Conservation (phyloP, 2,113 vertebrate species). For the Boulengeromyrus knoepffleri region DNA sequence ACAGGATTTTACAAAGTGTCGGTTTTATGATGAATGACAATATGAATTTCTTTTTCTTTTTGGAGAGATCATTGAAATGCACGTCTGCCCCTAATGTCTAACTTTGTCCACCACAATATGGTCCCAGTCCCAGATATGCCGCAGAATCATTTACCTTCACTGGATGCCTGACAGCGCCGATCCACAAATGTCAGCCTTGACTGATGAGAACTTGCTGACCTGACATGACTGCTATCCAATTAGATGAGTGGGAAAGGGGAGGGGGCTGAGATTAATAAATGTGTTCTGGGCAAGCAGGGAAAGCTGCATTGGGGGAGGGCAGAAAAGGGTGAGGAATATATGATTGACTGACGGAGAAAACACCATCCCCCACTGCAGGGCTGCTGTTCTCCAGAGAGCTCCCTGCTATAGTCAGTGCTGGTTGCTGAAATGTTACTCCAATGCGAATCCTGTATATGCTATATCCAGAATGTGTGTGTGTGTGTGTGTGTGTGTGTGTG, state of each 20-base stretch:
- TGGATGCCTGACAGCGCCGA: background rate
- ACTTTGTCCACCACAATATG: background rate
- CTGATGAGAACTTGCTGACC: background rate
- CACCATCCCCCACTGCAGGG: background rate
- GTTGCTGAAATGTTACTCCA: background rate
- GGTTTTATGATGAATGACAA: background rate
- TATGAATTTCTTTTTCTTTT: background rate
- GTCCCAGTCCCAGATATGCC: background rate
- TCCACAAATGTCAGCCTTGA: slow-evolving; percentile 22
- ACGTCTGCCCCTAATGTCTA: background rate
- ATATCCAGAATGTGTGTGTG: background rate
- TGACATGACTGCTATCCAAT: slow-evolving; percentile 13
- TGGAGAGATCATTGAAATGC: background rate
- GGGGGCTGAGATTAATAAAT: background rate
- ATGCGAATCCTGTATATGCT: background rate
- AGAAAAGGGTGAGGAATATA: background rate
- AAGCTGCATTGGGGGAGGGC: background rate
- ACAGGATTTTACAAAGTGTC: background rate
- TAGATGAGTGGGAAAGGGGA: background rate
- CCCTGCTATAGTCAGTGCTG: background rate
- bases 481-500: background rate
- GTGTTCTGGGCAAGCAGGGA: background rate
- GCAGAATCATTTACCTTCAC: background rate
- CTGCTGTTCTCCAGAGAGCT: background rate
- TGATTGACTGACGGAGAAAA: background rate